These are phyloP conservation scores for Tetraneura akinire DNA, from an alignment of 1,140 invertebrate genomes.

Conservation along the genomic window DNA sequence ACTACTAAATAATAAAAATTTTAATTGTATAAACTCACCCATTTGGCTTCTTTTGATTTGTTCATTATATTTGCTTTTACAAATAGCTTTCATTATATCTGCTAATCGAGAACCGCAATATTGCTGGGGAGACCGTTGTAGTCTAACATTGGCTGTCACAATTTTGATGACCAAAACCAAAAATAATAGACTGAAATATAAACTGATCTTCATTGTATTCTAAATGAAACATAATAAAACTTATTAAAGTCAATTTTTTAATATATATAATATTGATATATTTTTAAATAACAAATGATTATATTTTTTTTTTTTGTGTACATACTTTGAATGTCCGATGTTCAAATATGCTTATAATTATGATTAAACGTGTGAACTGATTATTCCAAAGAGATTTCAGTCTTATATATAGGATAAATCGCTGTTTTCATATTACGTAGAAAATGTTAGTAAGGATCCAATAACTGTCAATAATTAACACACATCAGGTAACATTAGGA, in stretches of 20 bases:
- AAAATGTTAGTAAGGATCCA: not conserved
- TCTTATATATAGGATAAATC: not conserved
- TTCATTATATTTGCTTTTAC: slow-evolving; percentile 14
- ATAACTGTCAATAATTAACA: slow-evolving; percentile 26
- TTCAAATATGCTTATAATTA: not conserved
- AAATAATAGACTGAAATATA: not conserved
- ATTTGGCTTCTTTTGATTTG: slow-evolving; percentile 15
- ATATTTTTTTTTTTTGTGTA: not conserved
- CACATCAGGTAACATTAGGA: slow-evolving; percentile 8
- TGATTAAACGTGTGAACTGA: not conserved
- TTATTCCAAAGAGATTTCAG: not conserved
- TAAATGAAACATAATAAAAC: not conserved
- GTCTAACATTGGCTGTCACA: not conserved
- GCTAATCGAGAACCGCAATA: slow-evolving; percentile 37
- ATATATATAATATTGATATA: not conserved
- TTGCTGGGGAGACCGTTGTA: not conserved
- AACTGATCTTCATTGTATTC: slow-evolving; percentile 35
- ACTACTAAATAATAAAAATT: too few species aligned
- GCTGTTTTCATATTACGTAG: not conserved
- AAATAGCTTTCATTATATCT: slow-evolving; percentile 15
- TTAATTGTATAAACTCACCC: not conserved
- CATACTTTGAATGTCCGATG: not conserved
- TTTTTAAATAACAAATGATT: not conserved
- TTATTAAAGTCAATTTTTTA: not conserved
- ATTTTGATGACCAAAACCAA: slow-evolving; percentile 4